Evolutionary conservation across 2,113 vertebrate species (phyloP), one percentile per base, ranked within the genome.

Genomic region (Chrysemys picta): DNA sequence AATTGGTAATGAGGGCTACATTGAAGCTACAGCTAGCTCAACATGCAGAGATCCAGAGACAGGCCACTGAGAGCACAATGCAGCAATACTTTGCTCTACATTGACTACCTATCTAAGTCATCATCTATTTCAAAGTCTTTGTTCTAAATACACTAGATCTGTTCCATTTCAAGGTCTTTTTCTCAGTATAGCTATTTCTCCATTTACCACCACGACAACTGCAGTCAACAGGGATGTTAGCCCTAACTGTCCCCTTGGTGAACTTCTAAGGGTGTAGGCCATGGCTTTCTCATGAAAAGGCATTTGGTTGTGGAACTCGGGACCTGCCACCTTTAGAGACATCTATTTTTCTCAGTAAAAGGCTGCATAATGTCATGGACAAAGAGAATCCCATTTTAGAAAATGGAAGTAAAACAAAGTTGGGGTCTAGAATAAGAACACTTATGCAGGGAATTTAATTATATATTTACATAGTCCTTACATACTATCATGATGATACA

Each of bases 141-240:
- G 59, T 93, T 96, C 86, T 90, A 50, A 29, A 12, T 59, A 27
- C n/a, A 10, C 3, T 82, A 52, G 59, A 82, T 2, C 10, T 93
- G 10, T 57, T 57, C 56, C 56, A 57, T 57, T 27, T 57, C 25
- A 57, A 27, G 56, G 56, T 57, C 56, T 27, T 57, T 21, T 57
- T 57, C 56, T 57, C 25, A 25, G 25, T 57, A 57, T 10, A 76
- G 84, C 81, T 89, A 89, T 79, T 14, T 93, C 49, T 87, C 80
- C 85, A 10, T 89, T 65, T 57, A 84, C 80, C 83, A 95, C 57
- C 38, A 45, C 62, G 84, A 93, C 59, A 93, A 52, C 54, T 82
- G 72, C 91, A 95, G 95, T 96, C 95, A 96, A 53, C 53, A 49
- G 49, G 80, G 80, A 84, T 59, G 35, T 89, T 94, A 59, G 27